Evolutionary conservation across 2,113 vertebrate species (phyloP).

Genomic region (Echinops telfairi): DNA sequence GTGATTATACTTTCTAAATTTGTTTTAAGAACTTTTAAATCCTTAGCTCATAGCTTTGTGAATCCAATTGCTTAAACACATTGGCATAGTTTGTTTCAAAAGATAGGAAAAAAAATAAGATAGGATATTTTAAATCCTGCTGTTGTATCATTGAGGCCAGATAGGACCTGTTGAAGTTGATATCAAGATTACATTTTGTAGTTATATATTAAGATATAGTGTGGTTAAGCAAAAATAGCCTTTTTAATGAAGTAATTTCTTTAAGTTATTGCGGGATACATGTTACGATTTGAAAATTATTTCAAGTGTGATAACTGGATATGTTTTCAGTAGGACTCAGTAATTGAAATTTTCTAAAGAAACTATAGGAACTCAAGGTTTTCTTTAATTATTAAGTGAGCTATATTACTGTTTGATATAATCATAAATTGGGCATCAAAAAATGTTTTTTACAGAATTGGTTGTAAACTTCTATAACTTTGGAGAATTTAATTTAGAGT

Average conservation of each 20-base stretch:
- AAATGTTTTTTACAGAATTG: not conserved
- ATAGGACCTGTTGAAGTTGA: not conserved
- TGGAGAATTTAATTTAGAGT: slow-evolving; percentile 34
- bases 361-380: not conserved
- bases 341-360: slow-evolving; percentile 59
- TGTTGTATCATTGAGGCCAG: slow-evolving; percentile 51
- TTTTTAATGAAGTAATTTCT: slow-evolving; percentile 25
- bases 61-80: not conserved
- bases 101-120: too few species aligned
- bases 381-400: too few species aligned
- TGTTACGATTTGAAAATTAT: slow-evolving; percentile 48
- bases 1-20: slow-evolving; percentile 84
- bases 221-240: not conserved
- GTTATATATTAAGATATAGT: slow-evolving; percentile 36
- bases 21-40: slow-evolving; percentile 69
- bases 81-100: slow-evolving; percentile 28
- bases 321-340: slow-evolving; percentile 49
- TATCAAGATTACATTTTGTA: slow-evolving; percentile 49
- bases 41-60: not conserved
- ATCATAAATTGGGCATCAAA: not conserved
- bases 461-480: slow-evolving; percentile 29
- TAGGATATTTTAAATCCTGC: not conserved
- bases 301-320: not conserved
- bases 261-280: slow-evolving; percentile 44
- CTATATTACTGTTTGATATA: too few species aligned